Evolutionary conservation across 2,113 vertebrate genomes (phyloP).

Genomic region (Stegostoma tigrinum): DNA sequence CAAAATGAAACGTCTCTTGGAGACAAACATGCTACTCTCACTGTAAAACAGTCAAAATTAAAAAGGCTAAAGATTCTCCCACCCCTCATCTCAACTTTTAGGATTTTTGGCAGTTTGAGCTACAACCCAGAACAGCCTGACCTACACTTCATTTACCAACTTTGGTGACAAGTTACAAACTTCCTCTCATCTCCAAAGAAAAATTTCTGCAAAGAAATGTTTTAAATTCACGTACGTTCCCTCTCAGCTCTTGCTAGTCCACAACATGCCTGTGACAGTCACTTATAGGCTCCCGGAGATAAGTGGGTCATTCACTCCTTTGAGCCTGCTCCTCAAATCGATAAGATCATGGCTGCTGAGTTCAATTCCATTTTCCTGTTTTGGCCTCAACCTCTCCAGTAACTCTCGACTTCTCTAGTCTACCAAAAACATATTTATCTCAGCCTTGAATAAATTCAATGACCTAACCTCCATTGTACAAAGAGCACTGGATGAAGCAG

Average conservation of each 20-base stretch:
- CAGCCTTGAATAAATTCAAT: no score
- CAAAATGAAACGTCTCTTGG: constrained; percentile 99
- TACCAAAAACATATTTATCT: no score
- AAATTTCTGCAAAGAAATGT: not conserved
- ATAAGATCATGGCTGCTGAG: no score
- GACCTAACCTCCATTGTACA: no score
- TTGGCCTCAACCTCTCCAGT: no score
- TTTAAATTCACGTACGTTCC: not conserved
- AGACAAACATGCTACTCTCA: constrained; percentile 99
- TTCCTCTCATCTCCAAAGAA: no score
- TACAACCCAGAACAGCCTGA: not conserved
- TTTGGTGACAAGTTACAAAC: not conserved
- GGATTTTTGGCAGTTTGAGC: not conserved
- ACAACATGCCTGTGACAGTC: not conserved
- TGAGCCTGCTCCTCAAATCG: no score
- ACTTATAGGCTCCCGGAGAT: not conserved
- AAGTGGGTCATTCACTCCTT: no score
- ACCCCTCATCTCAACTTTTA: not conserved
- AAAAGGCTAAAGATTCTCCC: not conserved
- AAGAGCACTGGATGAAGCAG: not conserved
- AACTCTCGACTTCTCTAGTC: no score
- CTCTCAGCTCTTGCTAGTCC: not conserved
- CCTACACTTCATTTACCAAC: not conserved
- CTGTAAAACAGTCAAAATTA: constrained; percentile 51
- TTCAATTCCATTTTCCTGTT: no score